These are phyloP conservation scores for Hoplostethus atlanticus DNA, from an alignment of 2,797 vertebrate genomes.

Conservation along the genomic window DNA sequence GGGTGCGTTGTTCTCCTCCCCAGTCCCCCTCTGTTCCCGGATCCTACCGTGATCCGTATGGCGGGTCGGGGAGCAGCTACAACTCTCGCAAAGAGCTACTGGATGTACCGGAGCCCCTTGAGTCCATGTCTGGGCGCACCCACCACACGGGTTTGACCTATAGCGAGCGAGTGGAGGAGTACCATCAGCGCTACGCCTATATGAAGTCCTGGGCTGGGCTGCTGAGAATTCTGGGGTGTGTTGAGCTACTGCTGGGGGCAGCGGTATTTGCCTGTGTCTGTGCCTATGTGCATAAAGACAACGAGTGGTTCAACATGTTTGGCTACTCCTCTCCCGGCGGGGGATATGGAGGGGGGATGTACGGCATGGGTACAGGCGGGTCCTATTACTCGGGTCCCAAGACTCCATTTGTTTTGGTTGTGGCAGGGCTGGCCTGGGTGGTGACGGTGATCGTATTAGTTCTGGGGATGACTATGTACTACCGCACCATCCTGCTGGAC, in stretches of 20 bases:
- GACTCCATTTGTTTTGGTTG: slow-evolving; percentile 93
- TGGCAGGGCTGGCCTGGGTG: slow-evolving; percentile 92
- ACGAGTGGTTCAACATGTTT: slow-evolving; percentile 96
- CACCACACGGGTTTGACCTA: slow-evolving; percentile 87
- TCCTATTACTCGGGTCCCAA: slow-evolving; percentile 92
- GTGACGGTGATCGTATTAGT: slow-evolving; percentile 92
- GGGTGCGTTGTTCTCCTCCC: slow-evolving; percentile 90
- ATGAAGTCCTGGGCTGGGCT: slow-evolving; percentile 99
- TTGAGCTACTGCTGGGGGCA: slow-evolving; percentile 92
- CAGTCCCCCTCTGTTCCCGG: slow-evolving; percentile 83
- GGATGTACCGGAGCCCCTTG: slow-evolving; percentile 69
- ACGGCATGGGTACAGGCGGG: slow-evolving; percentile 74
- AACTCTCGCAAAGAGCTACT: slow-evolving; percentile 86
- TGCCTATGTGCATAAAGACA: slow-evolving; percentile 97
- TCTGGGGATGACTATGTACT: slow-evolving; percentile 98
- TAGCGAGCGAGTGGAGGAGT: slow-evolving; percentile 90
- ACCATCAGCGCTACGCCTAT: slow-evolving; percentile 90
- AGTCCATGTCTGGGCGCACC: slow-evolving; percentile 82
- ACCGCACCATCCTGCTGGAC: slow-evolving; percentile 95
- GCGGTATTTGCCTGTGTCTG: slow-evolving; percentile 97
- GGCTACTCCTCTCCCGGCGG: slow-evolving; percentile 90
- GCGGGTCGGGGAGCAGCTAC: slow-evolving; percentile 85
- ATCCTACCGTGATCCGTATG: slow-evolving; percentile 84
- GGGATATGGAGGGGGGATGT: slow-evolving; percentile 74
- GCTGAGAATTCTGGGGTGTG: slow-evolving; percentile 91